Evolutionary conservation across 2,888 invertebrate species (phyloP), one percentile per base, ranked within the genome.

Genomic region (Orchesella flavescens): DNA sequence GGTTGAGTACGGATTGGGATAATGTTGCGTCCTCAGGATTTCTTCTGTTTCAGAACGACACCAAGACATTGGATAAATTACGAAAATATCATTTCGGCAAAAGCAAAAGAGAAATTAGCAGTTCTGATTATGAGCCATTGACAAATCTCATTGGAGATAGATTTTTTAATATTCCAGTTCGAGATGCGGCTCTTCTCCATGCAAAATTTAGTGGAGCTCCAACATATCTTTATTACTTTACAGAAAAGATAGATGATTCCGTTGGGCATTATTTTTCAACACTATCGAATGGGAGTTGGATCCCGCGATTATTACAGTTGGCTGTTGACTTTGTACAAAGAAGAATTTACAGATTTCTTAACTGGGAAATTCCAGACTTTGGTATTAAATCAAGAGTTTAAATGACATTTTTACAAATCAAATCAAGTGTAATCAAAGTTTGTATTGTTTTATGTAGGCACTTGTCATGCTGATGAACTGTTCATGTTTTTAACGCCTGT

Each of bases 171-270:
- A 61, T 68, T 15, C 79, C 84, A 12, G 55, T 63, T 10, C 2
- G 76, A 44, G 86, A 86, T 34, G 81, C 86, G 2, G 66, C 81
- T 3, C 10, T 81, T 19, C 74, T 84, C 65, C 85, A 86, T 43
- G 57, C 84, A 10, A 79, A 74, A 12, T 59, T 49, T 5, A 68
- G 15, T 17, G 34, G 59, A 12, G 71, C 83, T 15, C 65, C 78
- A 1, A 82, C 84, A n/a, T 86, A 83, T 23, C 71, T 83, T 15
- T 86, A 86, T 34, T 86, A 76, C 49, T 86, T 75, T 44, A 80
- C 44, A n/a, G 72, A 86, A 46, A 71, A 53, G 21, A 76, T 71
- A 9, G 72, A 81, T 46, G 24, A 76, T 24, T 84, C 84, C 2
- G 53, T 74, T n/a, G 84, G 76, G 9, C 75, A 84, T 21, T 49